phyloP scores from a whole-genome alignment of 2,797 vertebrate species.

The Pseudotriccus pelzelni region DNA sequence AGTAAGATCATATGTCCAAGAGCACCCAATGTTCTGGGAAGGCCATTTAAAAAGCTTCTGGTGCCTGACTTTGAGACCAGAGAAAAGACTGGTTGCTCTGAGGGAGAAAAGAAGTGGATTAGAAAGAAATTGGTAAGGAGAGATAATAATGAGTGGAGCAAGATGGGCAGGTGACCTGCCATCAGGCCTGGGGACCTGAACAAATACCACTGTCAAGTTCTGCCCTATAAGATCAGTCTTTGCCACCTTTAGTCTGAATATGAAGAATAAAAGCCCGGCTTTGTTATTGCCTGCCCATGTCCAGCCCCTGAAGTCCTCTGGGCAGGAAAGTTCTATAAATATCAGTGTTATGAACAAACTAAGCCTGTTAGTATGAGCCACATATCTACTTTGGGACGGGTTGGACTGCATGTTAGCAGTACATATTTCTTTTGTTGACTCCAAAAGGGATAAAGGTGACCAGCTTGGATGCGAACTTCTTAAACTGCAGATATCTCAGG shows the following conservation, averaged over 20 bases:
- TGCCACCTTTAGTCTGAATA: background rate
- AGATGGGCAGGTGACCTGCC: background rate
- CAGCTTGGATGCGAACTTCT: rapidly evolving
- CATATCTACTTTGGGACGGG: background rate
- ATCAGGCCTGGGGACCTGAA: background rate
- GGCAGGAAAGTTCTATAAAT: background rate
- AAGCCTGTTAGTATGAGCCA: background rate
- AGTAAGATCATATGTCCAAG: background rate
- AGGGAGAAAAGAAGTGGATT: background rate
- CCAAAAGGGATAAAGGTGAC: background rate
- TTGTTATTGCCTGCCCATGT: background rate
- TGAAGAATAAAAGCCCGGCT: background rate
- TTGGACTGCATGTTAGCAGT: background rate
- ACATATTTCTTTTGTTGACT: background rate
- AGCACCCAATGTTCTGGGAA: background rate
- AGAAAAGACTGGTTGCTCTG: background rate
- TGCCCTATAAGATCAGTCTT: background rate
- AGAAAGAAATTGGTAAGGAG: background rate
- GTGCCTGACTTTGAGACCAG: background rate
- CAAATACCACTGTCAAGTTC: background rate
- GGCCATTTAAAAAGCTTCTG: background rate
- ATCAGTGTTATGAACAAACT: background rate
- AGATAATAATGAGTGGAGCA: rapidly evolving
- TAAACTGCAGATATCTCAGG: rapidly evolving
- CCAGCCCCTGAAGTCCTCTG: background rate